Evolutionary conservation across 2,888 invertebrate genomes (phyloP).

Genomic region (Diloba caeruleocephala): DNA sequence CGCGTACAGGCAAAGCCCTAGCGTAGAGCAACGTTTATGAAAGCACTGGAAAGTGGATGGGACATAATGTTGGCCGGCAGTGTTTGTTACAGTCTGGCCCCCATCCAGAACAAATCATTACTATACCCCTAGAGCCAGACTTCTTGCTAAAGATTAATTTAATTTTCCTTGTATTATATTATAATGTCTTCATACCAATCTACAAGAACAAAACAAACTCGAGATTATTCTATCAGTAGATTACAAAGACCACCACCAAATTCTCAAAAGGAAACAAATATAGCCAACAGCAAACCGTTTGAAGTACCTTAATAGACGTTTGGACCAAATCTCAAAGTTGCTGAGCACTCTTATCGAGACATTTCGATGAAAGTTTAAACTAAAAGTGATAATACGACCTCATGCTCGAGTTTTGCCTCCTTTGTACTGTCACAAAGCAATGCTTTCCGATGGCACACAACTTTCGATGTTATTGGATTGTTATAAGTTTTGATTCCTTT

Average conservation of each 20-base stretch:
- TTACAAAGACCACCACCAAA: background rate
- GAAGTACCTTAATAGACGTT: slow-evolving; percentile 31
- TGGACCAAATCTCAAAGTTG: slow-evolving; percentile 33
- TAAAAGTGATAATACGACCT: slow-evolving; percentile 66
- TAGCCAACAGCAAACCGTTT: slow-evolving; percentile 14
- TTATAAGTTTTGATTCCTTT: slow-evolving; percentile 59
- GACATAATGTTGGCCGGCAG: too few relatives aligned
- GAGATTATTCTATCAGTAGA: too few relatives aligned
- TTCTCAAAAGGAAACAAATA: background rate
- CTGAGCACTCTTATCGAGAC: slow-evolving; percentile 59
- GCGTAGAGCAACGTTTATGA: too few relatives aligned
- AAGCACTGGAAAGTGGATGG: too few relatives aligned
- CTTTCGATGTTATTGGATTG: slow-evolving; percentile 72
- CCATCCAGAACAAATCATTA: too few relatives aligned
- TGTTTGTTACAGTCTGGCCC: too few relatives aligned
- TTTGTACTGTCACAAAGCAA: slow-evolving; percentile 66
- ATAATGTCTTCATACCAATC: too few relatives aligned
- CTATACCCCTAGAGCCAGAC: too few relatives aligned
- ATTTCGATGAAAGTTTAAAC: slow-evolving; percentile 62
- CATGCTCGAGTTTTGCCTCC: slow-evolving; percentile 52
- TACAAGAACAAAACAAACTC: too few relatives aligned
- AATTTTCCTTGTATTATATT: too few relatives aligned
- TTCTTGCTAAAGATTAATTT: too few relatives aligned
- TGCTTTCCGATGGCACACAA: slow-evolving; percentile 69
- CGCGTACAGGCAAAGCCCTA: too few relatives aligned